Base-by-base conservation (phyloP, 2,888 invertebrate species). In the Drosophila flavopinicola region DNA sequence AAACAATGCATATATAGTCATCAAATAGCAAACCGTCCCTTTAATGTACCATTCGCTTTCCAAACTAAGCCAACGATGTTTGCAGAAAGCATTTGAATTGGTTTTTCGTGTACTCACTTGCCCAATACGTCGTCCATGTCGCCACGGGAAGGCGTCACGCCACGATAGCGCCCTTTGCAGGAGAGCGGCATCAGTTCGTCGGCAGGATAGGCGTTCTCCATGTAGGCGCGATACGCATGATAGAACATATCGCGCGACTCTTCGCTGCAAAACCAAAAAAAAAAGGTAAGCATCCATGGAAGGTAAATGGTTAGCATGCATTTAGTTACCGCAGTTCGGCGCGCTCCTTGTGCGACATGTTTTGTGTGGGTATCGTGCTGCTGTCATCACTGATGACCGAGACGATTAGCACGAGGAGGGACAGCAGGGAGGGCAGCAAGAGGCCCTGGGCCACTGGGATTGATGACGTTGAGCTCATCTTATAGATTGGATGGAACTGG, bases 181-280 rank as follows among this genome's bases (percentile, higher is more conserved):
- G 96, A 97, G 30, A 99, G 92, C 1, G 99, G 99, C 99, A 99
- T 98, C 74, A 99, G 92, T 92, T 99, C 99, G 92, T 99, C 99
- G 13, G 99, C 99, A 49, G 99, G 99, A 92, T 97, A 99, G 10
- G 99, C 99, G 92, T 98, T 95, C 85, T 96, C 96, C 98, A 99
- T 98, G 87, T 99, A 99, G 1, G 98, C 96, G 88, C 95, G 93
- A 90, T 98, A 99, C 3, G 97, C 98, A 93, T 99, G 99, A 90
- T 97, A 97, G 91, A 99, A 99, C 98, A 99, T 98, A 88, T 96
- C 96, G 57, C 96, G 93, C 10, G 98, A 94, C 92, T 98, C 96
- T 87, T 97, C 96, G 90, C 97, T 98, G 87, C 2, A 52, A 53
- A 4, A 5, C 5, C 5, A 41, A 20, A n/a, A n/a, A 6, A n/a